Evolutionary conservation across 2,797 vertebrate genomes (phyloP), one percentile per base, ranked within the genome.

Genomic region (Xiphophorus birchmanni): DNA sequence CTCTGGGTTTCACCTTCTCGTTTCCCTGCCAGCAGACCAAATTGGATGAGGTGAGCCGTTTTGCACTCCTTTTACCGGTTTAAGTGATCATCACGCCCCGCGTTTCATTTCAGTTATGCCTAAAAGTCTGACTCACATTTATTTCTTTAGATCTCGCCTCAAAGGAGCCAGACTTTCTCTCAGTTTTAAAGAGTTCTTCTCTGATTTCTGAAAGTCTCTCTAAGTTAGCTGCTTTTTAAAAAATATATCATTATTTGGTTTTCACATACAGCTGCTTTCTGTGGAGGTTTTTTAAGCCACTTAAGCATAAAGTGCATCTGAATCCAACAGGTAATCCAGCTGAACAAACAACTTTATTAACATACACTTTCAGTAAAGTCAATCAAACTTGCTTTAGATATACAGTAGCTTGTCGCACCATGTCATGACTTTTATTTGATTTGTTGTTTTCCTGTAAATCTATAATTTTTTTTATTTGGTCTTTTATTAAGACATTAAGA

Each of bases 1-100:
- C 98, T 0, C 92, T 99, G 4, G 98, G 98, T 5, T 99, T 99
- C 87, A 99, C 98, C 32, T 99, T 99, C 94, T 99, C 98, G 0
- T 99, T 99, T 82, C 98, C 98, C 0, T 99, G 98, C 69, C 93
- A 94, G 79, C 98, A 99, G 93, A 97, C 95, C 75, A 97, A 98
- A 84, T 93, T 99, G 82, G 98, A 99, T 0, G 98, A 99, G 97
- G 98, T 99, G 87, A 94, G 95, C 75, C 26, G 45, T 35, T 71
- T 47, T 45, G 0, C 35, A 13, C 13, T 78, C 50, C 0, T 73
- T 67, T 60, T 13, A 52, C 10, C 37, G 8, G 21, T 74, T 1
- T 9, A 26, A 11, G 23, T 18, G 21, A 75, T 56, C 40, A 54
- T 82, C 79, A 13, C 10, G 47, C 42, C 15, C 6, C 32, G 13